A percentile compares a stretch with the other conserved stretches of the same genome.
Evolutionary conservation across 2,113 vertebrate genomes (phyloP).

Genomic region (Ciconia boyciana): DNA sequence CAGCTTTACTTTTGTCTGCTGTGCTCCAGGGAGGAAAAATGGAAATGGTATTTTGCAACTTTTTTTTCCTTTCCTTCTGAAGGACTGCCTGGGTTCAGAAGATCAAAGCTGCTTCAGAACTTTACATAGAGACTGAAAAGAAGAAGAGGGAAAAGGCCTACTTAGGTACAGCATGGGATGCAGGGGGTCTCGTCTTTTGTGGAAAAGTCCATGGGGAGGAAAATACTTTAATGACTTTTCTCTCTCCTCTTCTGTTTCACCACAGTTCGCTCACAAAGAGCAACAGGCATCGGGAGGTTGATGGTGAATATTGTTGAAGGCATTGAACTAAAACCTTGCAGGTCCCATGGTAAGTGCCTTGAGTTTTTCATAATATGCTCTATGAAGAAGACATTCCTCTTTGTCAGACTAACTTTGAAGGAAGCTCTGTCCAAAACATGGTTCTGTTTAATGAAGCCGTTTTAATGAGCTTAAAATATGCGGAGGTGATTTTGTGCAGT

Average conservation of each 20-base stretch:
- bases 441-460: not conserved
- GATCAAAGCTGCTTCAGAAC: slow-evolving; percentile 97
- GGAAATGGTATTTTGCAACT: not conserved
- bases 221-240: not conserved
- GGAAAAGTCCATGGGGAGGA: not conserved
- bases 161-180: slow-evolving; percentile 76
- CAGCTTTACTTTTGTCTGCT: not conserved
- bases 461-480: not conserved
- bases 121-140: slow-evolving; percentile 99
- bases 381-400: not conserved
- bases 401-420: not conserved
- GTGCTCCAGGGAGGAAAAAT: not conserved
- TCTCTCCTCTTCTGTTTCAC: not conserved
- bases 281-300: slow-evolving; percentile 93
- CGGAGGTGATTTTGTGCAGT: not conserved
- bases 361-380: not conserved
- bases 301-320: slow-evolving; percentile 99
- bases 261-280: slow-evolving; percentile 93
- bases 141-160: slow-evolving; percentile 99
- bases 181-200: not conserved
- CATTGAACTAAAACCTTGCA: slow-evolving; percentile 95
- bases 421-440: not conserved
- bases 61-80: slow-evolving; percentile 32
- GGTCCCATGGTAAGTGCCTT: slow-evolving; percentile 86
- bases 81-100: slow-evolving; percentile 99